Evolutionary conservation across 1,140 invertebrate species (phyloP).

Genomic region (Cardiocondyla obscurior): DNA sequence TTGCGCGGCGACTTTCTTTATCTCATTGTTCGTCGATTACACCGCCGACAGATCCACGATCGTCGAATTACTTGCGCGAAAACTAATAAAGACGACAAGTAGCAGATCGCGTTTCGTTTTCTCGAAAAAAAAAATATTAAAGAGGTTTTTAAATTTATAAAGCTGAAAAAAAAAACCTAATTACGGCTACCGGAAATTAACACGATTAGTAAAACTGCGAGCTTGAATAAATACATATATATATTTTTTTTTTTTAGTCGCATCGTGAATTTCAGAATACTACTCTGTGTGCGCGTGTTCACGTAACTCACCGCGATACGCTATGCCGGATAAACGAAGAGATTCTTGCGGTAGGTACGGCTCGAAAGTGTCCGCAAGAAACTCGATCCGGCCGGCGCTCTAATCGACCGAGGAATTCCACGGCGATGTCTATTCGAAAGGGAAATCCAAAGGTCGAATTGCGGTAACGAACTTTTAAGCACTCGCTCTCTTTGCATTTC

Average conservation of each 20-base stretch:
- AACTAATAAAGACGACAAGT: neutral
- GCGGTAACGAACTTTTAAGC: conserved; percentile 52
- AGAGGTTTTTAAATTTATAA: neutral
- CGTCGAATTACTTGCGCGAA: neutral
- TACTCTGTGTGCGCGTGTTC: conserved; percentile 7
- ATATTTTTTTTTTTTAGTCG: neutral
- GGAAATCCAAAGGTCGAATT: conserved; percentile 62
- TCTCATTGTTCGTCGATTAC: neutral
- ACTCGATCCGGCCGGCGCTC: conserved; percentile 66
- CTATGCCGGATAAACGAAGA: conserved; percentile 65
- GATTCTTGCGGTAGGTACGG: conserved; percentile 71
- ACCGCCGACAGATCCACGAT: neutral
- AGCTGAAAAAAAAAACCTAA: neutral
- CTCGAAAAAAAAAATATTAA: neutral
- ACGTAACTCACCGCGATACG: conserved; percentile 37
- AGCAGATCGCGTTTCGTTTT: neutral
- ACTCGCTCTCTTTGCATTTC: neutral
- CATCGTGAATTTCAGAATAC: conserved; percentile 11
- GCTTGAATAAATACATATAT: neutral
- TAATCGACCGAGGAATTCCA: conserved; percentile 69
- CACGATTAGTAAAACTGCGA: neutral
- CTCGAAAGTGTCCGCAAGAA: conserved; percentile 70
- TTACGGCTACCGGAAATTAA: neutral
- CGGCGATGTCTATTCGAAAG: conserved; percentile 65
- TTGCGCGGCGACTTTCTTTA: neutral